phyloP scores from a whole-genome alignment of 35 echinoderm and acorn worm species.

The Nesometra sesokonis region DNA sequence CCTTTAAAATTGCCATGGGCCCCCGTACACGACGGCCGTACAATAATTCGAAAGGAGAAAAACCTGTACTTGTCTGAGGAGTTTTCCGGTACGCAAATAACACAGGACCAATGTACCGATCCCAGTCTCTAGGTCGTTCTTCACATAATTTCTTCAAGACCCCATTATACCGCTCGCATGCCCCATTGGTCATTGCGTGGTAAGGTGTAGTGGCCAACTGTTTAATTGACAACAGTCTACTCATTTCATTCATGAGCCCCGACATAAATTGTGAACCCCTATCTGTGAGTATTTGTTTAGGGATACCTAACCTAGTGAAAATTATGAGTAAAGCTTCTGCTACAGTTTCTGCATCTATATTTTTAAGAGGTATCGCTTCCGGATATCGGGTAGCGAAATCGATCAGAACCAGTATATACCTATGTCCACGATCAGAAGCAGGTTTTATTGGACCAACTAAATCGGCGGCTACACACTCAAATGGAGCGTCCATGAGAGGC shows the following conservation, averaged over 20 bases:
- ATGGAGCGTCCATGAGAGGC: constrained; percentile 5
- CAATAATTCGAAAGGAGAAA: too few relatives aligned
- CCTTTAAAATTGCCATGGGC: too few relatives aligned
- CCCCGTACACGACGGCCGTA: too few relatives aligned
- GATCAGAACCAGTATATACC: background rate
- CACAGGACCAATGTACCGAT: too few relatives aligned
- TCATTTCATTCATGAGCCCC: background rate
- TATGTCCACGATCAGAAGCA: background rate
- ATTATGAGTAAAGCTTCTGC: constrained; percentile 2
- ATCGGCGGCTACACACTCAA: background rate
- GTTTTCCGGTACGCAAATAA: background rate
- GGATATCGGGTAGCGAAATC: background rate
- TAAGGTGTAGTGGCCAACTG: too few relatives aligned
- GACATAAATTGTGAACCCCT: background rate
- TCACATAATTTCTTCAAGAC: background rate
- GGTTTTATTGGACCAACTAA: background rate
- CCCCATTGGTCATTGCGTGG: background rate
- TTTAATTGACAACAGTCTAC: too few relatives aligned
- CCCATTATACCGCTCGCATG: constrained; percentile 2
- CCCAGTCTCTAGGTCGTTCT: too few relatives aligned
- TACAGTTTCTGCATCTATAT: background rate
- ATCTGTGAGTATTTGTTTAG: constrained; percentile 2
- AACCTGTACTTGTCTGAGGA: too few relatives aligned
- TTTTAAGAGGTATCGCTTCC: background rate
- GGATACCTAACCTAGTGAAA: constrained; percentile 11